phyloP scores from a whole-genome alignment of 2,888 invertebrate species.

The Agonopterix alstromeriana region DNA sequence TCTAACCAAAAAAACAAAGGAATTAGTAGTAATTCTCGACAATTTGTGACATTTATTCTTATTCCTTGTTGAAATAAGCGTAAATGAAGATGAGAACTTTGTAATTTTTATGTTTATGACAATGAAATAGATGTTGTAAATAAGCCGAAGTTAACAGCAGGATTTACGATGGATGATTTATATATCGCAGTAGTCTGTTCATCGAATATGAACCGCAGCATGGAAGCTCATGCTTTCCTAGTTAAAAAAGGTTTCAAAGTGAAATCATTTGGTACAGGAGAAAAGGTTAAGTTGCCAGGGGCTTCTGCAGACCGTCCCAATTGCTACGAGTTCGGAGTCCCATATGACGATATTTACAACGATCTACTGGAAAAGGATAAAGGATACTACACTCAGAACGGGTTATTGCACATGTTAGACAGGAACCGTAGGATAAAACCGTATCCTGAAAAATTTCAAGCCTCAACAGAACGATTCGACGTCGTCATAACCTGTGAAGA shows the following conservation, averaged over 20 bases:
- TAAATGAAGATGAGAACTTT: no score
- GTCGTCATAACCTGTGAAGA: conserved; percentile 98
- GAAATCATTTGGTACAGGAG: conserved; percentile 94
- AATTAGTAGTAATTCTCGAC: no score
- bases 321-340: conserved; percentile 96
- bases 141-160: no score
- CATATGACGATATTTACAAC: conserved; percentile 97
- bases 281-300: conserved; percentile 98
- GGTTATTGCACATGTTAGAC: conserved; percentile 98
- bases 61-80: no score
- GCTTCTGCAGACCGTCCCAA: conserved; percentile 95
- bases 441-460: conserved; percentile 96
- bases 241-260: conserved; percentile 98
- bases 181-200: conserved; percentile 98
- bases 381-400: conserved; percentile 97
- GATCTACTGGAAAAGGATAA: conserved; percentile 94
- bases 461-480: conserved; percentile 92
- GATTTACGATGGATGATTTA: conserved; percentile 58
- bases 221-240: conserved; percentile 99
- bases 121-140: no score
- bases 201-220: conserved; percentile 99
- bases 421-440: conserved; percentile 96
- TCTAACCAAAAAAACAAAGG: no score
- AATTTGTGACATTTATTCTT: no score
- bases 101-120: no score